Base-by-base conservation (phyloP, 2,888 invertebrate species). In the Pomacea canaliculata region DNA sequence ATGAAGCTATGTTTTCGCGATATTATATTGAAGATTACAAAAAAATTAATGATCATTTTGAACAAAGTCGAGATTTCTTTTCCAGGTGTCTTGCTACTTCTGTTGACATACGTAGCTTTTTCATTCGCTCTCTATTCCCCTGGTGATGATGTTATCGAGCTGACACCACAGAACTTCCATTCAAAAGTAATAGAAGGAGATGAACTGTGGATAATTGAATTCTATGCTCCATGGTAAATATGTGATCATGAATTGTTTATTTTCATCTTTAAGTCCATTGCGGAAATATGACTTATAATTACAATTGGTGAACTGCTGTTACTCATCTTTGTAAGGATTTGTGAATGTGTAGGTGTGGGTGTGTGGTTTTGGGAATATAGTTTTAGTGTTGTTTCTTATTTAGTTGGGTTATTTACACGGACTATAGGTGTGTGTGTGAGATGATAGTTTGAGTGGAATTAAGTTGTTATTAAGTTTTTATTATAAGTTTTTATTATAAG, bases 141-240 rank as follows among this genome's bases (percentile, higher is more conserved):
- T 19, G 82, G 86, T 48, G 88, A 89, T 56, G 95, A 94, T 89
- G 97, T 98, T 27, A 92, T 97, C 18, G 95, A 96, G 77, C 92
- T 99, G 79, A 97, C 94, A n/a, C 94, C 95, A 0, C 92, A 92
- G 71, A 98, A 97, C 92, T 99, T 98, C 90, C 94, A 98, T 85
- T 93, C 93, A 83, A 92, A 95, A 84, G 98, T 99, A 8, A 91
- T 94, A 70, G 93, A 95, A 82, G 94, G 96, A 82, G 95, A 98
- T 90, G 94, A 95, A 84, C 92, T 99, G 48, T 99, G 98, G 98
- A 92, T 99, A 77, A 96, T 99, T 1, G 98, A 99, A 89, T 98
- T 97, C 91, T 98, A 93, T 91, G 98, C 99, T 0, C 97, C 98
- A 0, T 99, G 98, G 98, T 98, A 96, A 91, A 96, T 18, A 13